Base-by-base conservation (phyloP, 2,888 invertebrate species). In the Podotricha telesiphe region DNA sequence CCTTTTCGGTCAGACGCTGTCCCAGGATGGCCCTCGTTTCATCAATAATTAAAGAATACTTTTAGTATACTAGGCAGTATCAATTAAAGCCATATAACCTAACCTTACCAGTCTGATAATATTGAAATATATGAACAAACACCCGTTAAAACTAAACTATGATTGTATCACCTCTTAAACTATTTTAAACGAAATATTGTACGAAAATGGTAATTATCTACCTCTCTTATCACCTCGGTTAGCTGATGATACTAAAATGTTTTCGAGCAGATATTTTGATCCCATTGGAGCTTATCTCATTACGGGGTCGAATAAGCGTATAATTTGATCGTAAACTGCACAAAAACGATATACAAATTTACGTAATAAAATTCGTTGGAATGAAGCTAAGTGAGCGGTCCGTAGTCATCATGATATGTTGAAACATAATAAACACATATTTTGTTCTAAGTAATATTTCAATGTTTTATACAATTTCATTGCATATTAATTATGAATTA, bases 251-350 rank as follows among this genome's bases (percentile, higher is more conserved):
- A 22, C 17, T 59, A 17, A 22, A 22, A 45, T 45, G 17, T 45
- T 59, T 59, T 28, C 28, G n/a, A 59, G 13, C 17, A 37, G 11
- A 55, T 55, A 34, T 34, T 55, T 37, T 37, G 17, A 37, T 34
- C 34, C 34, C 34, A 34, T 55, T 55, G 11, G 0, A 22, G 59
- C 59, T 45, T 22, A 59, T 59, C 59, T 28, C 45, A 45, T 59
- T 45, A 45, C 45, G 45, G 8, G 45, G 42, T 59, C n/a, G 7
- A 45, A 45, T 17, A 45, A 59, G 22, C 42, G 59, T 22, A n/a
- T 22, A 59, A 45, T 59, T 45, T 59, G n/a, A 59, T 59, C 20
- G 59, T 45, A 45, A 45, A 17, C 17, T 34, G n/a, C 59, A 42
- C 45, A 59, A 45, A 42, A 20, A 22, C 10, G 20, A 13, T 42